These are phyloP conservation scores for Nasonia vitripennis DNA, from an alignment of 1,140 invertebrate genomes.

Conservation along the genomic window DNA sequence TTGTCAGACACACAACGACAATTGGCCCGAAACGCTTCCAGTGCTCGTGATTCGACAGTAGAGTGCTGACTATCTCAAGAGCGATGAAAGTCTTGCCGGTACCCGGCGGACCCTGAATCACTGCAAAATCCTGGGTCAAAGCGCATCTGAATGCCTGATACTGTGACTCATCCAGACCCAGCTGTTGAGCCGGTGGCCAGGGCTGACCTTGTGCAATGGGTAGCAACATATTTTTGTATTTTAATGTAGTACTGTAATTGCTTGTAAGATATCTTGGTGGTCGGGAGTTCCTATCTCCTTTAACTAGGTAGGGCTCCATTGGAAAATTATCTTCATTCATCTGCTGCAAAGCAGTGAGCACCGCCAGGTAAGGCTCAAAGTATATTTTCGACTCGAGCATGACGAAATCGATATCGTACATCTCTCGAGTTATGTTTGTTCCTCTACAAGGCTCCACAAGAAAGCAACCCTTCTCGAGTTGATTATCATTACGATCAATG, in stretches of 20 bases:
- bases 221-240: background rate
- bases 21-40: conserved; percentile 75
- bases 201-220: background rate
- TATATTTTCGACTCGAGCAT: conserved; percentile 83
- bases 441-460: conserved; percentile 7
- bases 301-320: conserved; percentile 1
- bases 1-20: conserved; percentile 89
- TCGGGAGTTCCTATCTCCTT: background rate
- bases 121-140: conserved; percentile 78
- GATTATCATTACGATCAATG: background rate
- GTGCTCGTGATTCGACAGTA: conserved; percentile 75
- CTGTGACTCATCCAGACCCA: conserved; percentile 79
- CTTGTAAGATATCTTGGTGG: conserved; percentile 6
- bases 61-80: conserved; percentile 78
- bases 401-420: conserved; percentile 70
- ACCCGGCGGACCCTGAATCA: conserved; percentile 75
- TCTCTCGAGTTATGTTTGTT: conserved; percentile 28
- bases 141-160: conserved; percentile 77
- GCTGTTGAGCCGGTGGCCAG: conserved; percentile 53
- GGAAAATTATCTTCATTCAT: conserved; percentile 71
- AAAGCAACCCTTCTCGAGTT: conserved; percentile 1
- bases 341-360: conserved; percentile 78
- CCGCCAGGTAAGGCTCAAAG: conserved; percentile 82
- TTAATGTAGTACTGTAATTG: background rate
- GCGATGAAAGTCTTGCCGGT: conserved; percentile 89